Base-by-base conservation (phyloP, 2,797 vertebrate species). In the Manis pentadactyla region DNA sequence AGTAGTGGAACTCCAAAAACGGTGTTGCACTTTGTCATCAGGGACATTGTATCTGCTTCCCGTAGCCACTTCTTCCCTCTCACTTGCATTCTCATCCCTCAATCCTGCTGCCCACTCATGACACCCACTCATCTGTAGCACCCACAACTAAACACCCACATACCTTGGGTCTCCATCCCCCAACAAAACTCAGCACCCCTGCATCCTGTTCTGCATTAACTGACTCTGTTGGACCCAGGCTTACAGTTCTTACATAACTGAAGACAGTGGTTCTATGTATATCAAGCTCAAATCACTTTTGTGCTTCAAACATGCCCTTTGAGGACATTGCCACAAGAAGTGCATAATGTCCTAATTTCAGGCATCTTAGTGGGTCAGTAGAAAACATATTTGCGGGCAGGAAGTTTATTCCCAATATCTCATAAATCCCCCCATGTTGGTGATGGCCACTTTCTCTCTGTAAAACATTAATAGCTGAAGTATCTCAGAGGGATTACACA, bases 341-440 rank as follows among this genome's bases (percentile, higher is more conserved):
- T n/a, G 4, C 19, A 23, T 8, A 53, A 73, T 83, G 37, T 91
- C 75, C 53, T 74, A 10, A 95, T 68, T 61, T 51, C 85, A 83
- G 73, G n/a, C 31, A 59, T 73, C 51, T 96, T 21, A 4, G 29
- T 95, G 59, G 42, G 23, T 92, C 17, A 39, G 55, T 53, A 59
- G 25, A 91, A 90, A 89, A 68, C 73, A 77, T 73, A 78, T 73
- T 90, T 96, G 87, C 57, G n/a, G 12, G 42, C 34, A 85, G 64
- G 53, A 74, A 81, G 34, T 86, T 66, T 64, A 90, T 94, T 86
- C 59, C 82, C 53, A 61, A 21, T 57, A 64, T 77, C 93, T 91
- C 88, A 42, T 81, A 96, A 96, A 96, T 94, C 85, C 59, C 87
- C 78, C 85, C 51, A 59, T 89, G n/a, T 23, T 37, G 46, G 18